Percentiles rank a stretch among this genome's conserved stretches.
Conservation (phyloP, 2,113 vertebrate species). For the Dinomys branickii region DNA sequence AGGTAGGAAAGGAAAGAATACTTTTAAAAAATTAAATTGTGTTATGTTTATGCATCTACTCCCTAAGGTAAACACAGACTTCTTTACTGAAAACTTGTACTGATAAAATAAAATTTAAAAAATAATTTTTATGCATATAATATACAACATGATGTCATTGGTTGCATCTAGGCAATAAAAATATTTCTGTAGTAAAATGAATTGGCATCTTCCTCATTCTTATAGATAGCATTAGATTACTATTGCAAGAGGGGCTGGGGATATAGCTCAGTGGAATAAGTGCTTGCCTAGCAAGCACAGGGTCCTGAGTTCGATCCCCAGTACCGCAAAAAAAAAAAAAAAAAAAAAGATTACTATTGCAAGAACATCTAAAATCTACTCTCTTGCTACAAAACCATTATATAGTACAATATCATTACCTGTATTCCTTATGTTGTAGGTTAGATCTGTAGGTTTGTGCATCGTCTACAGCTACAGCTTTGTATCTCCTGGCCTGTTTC, state of each 20-base stretch:
- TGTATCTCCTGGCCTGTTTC: neutral
- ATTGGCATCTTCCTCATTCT: neutral
- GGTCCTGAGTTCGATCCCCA: no score
- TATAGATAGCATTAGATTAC: no score
- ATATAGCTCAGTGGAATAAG: no score
- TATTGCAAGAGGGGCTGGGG: neutral
- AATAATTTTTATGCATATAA: neutral
- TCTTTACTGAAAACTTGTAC: neutral
- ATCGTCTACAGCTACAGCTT: neutral
- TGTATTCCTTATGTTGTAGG: neutral
- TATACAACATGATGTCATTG: neutral
- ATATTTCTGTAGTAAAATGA: neutral
- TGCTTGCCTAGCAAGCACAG: no score
- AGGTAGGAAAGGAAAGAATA: accelerated
- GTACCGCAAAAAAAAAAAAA: no score
- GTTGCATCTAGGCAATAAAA: neutral
- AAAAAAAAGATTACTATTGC: no score
- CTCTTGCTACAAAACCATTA: neutral
- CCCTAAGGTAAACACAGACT: neutral
- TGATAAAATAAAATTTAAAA: neutral
- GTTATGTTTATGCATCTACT: neutral
- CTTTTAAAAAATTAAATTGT: neutral
- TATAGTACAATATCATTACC: neutral
- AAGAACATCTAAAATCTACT: neutral
- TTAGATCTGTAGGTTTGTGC: neutral